phyloP scores from a whole-genome alignment of 2,797 vertebrate species.

The Columba guinea region DNA sequence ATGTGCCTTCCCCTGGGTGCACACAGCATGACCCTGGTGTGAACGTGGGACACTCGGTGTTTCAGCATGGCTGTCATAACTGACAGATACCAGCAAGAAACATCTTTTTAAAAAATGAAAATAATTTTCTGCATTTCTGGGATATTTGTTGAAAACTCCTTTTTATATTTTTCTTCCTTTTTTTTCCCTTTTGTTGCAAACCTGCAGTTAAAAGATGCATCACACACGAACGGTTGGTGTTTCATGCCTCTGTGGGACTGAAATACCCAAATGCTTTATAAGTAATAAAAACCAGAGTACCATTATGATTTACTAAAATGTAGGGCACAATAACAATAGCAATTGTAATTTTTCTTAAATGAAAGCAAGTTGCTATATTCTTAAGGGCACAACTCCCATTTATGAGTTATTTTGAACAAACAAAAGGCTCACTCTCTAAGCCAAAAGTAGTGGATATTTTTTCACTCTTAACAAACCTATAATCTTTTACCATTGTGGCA shows the following conservation, averaged over 20 bases:
- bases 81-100: neutral
- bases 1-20: neutral
- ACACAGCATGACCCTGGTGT: neutral
- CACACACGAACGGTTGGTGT: accelerated
- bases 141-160: neutral
- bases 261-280: neutral
- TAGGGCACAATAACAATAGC: neutral
- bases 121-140: neutral
- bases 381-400: neutral
- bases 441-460: neutral
- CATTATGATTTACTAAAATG: neutral
- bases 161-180: neutral
- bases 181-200: neutral
- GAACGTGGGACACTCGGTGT: neutral
- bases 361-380: neutral
- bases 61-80: neutral
- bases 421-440: neutral
- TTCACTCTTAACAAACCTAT: neutral
- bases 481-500: neutral
- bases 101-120: neutral
- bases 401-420: slow-evolving; percentile 12
- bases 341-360: neutral
- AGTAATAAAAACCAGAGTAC: neutral
- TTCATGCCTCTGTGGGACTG: neutral
- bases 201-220: neutral